Evolutionary conservation across 2,797 vertebrate species (phyloP).

Genomic region (Pempheris klunzingeri): DNA sequence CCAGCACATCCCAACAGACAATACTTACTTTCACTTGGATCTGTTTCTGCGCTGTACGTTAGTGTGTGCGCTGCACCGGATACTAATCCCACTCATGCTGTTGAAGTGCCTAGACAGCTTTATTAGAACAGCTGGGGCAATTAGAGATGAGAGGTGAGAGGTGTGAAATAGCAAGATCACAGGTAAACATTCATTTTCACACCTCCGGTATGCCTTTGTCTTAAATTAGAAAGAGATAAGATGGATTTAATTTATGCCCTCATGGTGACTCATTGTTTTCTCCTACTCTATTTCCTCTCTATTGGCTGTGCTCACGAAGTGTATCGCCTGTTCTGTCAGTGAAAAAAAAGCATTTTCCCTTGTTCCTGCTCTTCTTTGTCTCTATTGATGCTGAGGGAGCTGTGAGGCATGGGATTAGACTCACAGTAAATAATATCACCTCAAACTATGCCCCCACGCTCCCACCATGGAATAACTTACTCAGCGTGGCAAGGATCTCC

Average conservation of each 20-base stretch:
- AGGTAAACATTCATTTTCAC: constrained; percentile 19
- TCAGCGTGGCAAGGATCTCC: background rate
- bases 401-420: constrained; percentile 10
- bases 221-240: constrained; percentile 13
- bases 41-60: constrained; percentile 1
- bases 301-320: constrained; percentile 37
- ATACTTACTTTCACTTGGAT: background rate
- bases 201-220: constrained; percentile 2
- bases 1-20: background rate
- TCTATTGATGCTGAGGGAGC: constrained; percentile 33
- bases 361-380: constrained; percentile 36
- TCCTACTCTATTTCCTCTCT: background rate
- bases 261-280: constrained; percentile 36
- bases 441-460: background rate
- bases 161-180: constrained; percentile 22
- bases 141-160: constrained; percentile 34
- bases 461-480: too few species aligned
- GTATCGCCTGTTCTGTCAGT: constrained; percentile 42
- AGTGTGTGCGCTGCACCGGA: background rate
- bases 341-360: constrained; percentile 45
- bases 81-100: constrained; percentile 12
- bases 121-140: constrained; percentile 27
- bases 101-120: constrained; percentile 18
- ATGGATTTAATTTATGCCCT: constrained; percentile 20
- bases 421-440: constrained; percentile 13